A percentile compares a stretch with the other conserved stretches of the same genome.
phyloP scores from a whole-genome alignment of 92 coral and sea anemone species.

The Phenganax stokvisi region DNA sequence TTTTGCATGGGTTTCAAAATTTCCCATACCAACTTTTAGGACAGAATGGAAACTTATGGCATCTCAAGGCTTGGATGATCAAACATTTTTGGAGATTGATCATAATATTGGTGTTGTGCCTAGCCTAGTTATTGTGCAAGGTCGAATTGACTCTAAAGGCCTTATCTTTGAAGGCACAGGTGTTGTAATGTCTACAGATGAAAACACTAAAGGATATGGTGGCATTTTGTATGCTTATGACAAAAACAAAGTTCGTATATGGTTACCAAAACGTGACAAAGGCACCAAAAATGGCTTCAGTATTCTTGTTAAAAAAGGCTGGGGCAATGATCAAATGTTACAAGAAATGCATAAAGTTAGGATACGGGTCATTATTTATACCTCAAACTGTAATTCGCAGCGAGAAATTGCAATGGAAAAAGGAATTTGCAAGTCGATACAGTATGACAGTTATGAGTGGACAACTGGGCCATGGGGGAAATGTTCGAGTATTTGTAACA shows the following conservation, averaged over 20 bases:
- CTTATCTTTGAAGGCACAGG: slow-evolving; percentile 85
- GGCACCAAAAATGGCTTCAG: slow-evolving; percentile 69
- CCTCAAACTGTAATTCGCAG: slow-evolving; percentile 54
- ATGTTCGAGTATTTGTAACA: slow-evolving; percentile 90
- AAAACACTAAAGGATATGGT: slow-evolving; percentile 67
- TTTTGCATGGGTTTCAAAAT: slow-evolving; percentile 67
- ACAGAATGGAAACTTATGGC: slow-evolving; percentile 56
- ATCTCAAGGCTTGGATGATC: slow-evolving; percentile 51
- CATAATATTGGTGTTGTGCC: slow-evolving; percentile 60
- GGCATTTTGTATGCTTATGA: slow-evolving; percentile 84
- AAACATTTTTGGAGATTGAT: slow-evolving; percentile 52
- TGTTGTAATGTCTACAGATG: slow-evolving; percentile 69
- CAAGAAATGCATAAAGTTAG: slow-evolving; percentile 42
- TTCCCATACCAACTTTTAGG: slow-evolving; percentile 66
- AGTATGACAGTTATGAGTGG: slow-evolving; percentile 65
- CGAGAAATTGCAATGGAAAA: slow-evolving; percentile 49
- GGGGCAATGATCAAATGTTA: slow-evolving; percentile 62
- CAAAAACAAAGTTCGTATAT: slow-evolving; percentile 66
- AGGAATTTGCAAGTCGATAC: slow-evolving; percentile 51
- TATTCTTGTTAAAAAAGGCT: slow-evolving; percentile 67
- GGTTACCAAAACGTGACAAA: slow-evolving; percentile 74
- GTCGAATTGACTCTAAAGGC: slow-evolving; percentile 56
- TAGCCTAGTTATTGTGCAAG: slow-evolving; percentile 62
- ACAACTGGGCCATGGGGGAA: slow-evolving; percentile 57
- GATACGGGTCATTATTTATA: slow-evolving; percentile 57